Evolutionary conservation across 2,113 vertebrate genomes (phyloP).

Genomic region (Macrotis lagotis): DNA sequence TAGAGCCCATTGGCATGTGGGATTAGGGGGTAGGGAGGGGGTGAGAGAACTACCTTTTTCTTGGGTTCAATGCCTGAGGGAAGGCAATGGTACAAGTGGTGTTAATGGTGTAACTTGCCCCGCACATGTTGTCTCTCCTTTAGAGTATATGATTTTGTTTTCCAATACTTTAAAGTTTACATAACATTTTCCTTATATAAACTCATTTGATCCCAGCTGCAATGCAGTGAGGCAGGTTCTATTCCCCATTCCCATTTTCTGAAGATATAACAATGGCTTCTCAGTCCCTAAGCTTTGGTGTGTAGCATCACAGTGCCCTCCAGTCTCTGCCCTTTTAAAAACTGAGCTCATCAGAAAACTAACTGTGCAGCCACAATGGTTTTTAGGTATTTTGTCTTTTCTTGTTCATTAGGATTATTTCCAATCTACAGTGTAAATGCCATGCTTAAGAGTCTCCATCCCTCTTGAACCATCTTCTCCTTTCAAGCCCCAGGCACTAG

Average conservation of each 20-base stretch:
- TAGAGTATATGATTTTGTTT: background rate
- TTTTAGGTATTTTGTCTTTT: background rate
- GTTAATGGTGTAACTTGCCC: background rate
- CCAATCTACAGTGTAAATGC: background rate
- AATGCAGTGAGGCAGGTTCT: background rate
- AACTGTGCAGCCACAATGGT: background rate
- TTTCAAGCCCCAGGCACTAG: background rate
- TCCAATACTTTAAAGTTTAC: background rate
- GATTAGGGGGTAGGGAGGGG: background rate
- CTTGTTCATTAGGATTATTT: background rate
- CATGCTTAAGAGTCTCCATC: background rate
- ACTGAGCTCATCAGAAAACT: background rate
- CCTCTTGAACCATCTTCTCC: background rate
- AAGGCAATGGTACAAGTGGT: background rate
- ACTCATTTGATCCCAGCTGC: background rate
- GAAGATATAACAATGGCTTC: background rate
- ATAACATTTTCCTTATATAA: background rate
- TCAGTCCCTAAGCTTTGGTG: background rate
- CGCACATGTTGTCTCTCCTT: background rate
- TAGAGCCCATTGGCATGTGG: background rate
- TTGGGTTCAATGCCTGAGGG: background rate
- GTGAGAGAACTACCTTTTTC: background rate
- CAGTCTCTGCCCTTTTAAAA: background rate
- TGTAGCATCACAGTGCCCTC: background rate
- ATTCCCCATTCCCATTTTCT: background rate